These are phyloP conservation scores for Corydoras sp. DNA, from an alignment of 2,113 vertebrate genomes.

Conservation along the genomic window DNA sequence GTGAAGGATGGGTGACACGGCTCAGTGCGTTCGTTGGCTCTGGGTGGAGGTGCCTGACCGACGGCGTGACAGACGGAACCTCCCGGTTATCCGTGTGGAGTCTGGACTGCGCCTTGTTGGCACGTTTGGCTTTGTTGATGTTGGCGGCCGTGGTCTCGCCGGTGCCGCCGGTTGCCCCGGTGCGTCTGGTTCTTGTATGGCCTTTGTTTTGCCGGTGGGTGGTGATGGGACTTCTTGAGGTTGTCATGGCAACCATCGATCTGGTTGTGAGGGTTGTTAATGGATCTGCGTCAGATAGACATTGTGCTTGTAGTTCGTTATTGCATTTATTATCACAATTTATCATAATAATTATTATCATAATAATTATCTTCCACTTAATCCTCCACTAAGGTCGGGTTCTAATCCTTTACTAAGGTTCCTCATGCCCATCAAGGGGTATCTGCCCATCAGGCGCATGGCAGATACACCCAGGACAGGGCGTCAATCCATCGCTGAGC, in stretches of 20 bases:
- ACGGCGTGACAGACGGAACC: neutral
- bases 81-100: conserved; percentile 9
- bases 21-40: neutral
- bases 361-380: too few species aligned
- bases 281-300: conserved; percentile 37
- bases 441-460: too few species aligned
- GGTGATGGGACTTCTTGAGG: conserved; percentile 3
- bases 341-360: too few species aligned
- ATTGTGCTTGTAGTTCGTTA: too few species aligned
- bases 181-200: conserved; percentile 40
- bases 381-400: too few species aligned
- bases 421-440: too few species aligned
- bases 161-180: neutral
- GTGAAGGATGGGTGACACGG: neutral
- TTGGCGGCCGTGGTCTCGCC: neutral
- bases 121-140: neutral
- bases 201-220: neutral
- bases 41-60: neutral
- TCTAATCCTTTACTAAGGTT: too few species aligned
- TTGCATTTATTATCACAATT: too few species aligned
- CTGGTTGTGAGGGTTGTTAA: conserved; percentile 17
- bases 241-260: conserved; percentile 1
- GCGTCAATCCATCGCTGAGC: too few species aligned
- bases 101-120: neutral
- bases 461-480: too few species aligned